These are phyloP conservation scores for Camponotus fellah DNA, from an alignment of 2,888 invertebrate species.

Conservation along the genomic window DNA sequence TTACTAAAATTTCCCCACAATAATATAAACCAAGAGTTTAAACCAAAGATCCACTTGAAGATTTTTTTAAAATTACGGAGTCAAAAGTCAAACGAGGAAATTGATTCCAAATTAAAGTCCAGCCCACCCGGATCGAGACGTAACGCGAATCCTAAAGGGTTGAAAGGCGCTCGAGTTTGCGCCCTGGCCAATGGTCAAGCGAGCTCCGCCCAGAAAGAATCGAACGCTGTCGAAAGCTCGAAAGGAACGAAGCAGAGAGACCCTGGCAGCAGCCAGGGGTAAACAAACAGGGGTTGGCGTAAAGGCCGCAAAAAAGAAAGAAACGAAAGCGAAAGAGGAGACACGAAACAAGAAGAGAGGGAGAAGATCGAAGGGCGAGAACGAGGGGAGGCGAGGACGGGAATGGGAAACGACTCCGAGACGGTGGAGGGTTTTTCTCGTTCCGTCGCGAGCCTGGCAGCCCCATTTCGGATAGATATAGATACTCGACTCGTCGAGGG, in stretches of 20 bases:
- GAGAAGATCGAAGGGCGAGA: slow-evolving; percentile 32
- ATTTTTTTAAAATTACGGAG: not conserved
- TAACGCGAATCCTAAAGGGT: slow-evolving; percentile 61
- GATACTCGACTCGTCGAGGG: slow-evolving; percentile 79
- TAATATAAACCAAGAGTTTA: no score
- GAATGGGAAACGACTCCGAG: slow-evolving; percentile 56
- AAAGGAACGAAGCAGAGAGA: slow-evolving; percentile 40
- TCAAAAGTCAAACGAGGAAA: not conserved
- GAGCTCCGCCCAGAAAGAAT: slow-evolving; percentile 84
- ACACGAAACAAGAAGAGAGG: slow-evolving; percentile 31
- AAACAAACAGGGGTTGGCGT: slow-evolving; percentile 55
- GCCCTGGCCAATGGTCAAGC: slow-evolving; percentile 84
- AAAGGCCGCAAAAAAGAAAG: slow-evolving; percentile 39
- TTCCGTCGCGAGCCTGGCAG: slow-evolving; percentile 70
- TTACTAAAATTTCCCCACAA: not conserved
- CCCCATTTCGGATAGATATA: slow-evolving; percentile 77
- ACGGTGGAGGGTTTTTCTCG: slow-evolving; percentile 62
- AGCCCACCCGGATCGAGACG: slow-evolving; percentile 43
- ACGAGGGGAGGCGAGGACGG: slow-evolving; percentile 27
- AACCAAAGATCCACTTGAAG: no score
- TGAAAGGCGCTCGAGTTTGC: slow-evolving; percentile 75
- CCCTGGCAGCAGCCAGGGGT: slow-evolving; percentile 23
- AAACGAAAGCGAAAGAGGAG: slow-evolving; percentile 26
- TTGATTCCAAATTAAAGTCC: slow-evolving; percentile 1
- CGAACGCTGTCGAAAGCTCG: slow-evolving; percentile 69